Conservation (phyloP, 2,888 invertebrate genomes). For the Patella caerulea region DNA sequence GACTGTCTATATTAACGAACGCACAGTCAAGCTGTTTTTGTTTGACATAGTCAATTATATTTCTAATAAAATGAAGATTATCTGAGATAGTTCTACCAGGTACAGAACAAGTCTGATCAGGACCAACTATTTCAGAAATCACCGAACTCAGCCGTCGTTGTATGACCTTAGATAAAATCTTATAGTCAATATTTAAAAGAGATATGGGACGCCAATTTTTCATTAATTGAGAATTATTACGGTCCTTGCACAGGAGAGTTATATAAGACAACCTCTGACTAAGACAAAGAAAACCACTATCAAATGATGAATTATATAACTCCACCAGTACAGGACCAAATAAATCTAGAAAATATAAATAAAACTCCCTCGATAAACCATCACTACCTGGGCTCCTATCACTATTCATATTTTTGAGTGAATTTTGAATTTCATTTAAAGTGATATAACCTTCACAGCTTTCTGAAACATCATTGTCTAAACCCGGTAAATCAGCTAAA, state of each 20-base stretch:
- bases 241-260: conserved; percentile 42
- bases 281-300: conserved; percentile 23
- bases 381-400: conserved; percentile 40
- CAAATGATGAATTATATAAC: conserved; percentile 25
- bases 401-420: conserved; percentile 30
- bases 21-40: background rate
- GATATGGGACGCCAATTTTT: conserved; percentile 35
- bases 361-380: conserved; percentile 42
- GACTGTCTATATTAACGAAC: conserved; percentile 40
- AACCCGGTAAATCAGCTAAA: conserved; percentile 16
- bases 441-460: conserved; percentile 16
- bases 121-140: conserved; percentile 19
- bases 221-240: conserved; percentile 26
- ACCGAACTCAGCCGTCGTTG: conserved; percentile 21
- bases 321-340: conserved; percentile 28
- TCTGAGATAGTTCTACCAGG: conserved; percentile 20
- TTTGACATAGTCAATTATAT: conserved; percentile 28
- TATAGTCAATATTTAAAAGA: conserved; percentile 42
- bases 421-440: conserved; percentile 13
- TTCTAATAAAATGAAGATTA: conserved; percentile 21
- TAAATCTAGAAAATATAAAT: conserved; percentile 26
- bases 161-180: conserved; percentile 33
- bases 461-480: background rate
- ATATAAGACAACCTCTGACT: conserved; percentile 28
- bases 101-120: conserved; percentile 25